phyloP scores from a whole-genome alignment of 2,888 invertebrate genomes.

The Pherbina coryleti region DNA sequence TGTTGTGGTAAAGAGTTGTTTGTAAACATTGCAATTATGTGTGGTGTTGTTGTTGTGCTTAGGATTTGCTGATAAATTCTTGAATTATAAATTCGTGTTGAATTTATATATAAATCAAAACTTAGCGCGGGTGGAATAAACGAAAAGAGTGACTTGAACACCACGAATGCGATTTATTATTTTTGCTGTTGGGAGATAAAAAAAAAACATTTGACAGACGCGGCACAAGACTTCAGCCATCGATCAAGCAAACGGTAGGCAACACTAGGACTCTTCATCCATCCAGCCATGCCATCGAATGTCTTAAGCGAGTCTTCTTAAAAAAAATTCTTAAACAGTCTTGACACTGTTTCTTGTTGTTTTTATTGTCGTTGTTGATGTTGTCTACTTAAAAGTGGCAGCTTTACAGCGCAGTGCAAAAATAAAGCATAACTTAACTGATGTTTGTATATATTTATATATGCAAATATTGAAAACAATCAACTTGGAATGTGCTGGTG shows the following conservation, averaged over 20 bases:
- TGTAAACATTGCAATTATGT: conserved; percentile 27
- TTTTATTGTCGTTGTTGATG: background rate
- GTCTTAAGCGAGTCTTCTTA: background rate
- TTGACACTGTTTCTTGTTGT: background rate
- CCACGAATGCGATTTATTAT: background rate
- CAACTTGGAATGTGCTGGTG: background rate
- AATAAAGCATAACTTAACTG: background rate
- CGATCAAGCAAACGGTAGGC: conserved; percentile 54
- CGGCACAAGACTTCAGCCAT: conserved; percentile 66
- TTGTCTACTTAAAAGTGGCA: background rate
- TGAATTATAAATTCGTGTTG: conserved; percentile 41
- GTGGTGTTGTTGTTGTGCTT: background rate
- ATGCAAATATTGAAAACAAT: background rate
- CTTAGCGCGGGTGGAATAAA: conserved; percentile 16
- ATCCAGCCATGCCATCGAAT: too few species aligned
- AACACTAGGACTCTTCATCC: background rate
- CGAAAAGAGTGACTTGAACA: conserved; percentile 18
- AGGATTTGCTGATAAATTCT: conserved; percentile 29
- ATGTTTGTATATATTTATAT: background rate
- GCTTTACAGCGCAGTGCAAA: background rate
- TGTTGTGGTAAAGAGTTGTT: conserved; percentile 6
- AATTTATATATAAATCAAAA: conserved; percentile 38
- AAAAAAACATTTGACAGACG: conserved; percentile 54
- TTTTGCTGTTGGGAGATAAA: conserved; percentile 11
- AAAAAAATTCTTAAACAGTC: background rate